Conservation (phyloP, 2,113 vertebrate genomes). For the Oriolus oriolus region DNA sequence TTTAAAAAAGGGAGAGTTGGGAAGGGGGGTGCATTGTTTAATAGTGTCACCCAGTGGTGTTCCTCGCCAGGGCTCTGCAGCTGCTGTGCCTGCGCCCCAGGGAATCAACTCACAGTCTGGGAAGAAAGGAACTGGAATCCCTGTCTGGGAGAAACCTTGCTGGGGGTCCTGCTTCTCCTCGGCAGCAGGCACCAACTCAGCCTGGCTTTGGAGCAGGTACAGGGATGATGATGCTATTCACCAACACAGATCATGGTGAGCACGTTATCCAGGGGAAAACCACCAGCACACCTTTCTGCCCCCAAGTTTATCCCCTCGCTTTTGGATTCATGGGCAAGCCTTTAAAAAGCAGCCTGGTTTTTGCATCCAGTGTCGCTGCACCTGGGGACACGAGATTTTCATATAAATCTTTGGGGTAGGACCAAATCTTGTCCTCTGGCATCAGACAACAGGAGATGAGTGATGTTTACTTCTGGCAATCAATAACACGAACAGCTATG, state of each 20-base stretch:
- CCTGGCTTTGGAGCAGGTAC: not conserved
- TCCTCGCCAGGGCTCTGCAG: not conserved
- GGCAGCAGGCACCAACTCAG: not conserved
- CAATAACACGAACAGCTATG: not conserved
- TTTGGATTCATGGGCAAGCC: not conserved
- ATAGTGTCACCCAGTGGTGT: not conserved
- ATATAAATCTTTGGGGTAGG: not conserved
- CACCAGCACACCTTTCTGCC: not conserved
- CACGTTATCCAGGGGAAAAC: not conserved
- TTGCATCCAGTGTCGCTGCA: not conserved
- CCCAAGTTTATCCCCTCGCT: accelerated
- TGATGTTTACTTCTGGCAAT: not conserved
- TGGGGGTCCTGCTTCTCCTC: not conserved
- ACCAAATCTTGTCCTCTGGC: not conserved
- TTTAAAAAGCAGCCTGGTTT: not conserved
- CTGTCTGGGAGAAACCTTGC: not conserved
- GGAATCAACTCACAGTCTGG: not conserved
- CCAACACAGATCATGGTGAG: not conserved
- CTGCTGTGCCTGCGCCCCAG: not conserved
- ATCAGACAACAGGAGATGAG: not conserved
- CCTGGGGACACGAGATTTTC: not conserved
- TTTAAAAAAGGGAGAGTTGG: not conserved
- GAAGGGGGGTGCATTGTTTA: not conserved
- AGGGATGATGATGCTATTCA: not conserved
- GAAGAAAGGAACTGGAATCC: not conserved